Conservation (phyloP, 2,113 vertebrate genomes). For the Drymodes brunneopygia region DNA sequence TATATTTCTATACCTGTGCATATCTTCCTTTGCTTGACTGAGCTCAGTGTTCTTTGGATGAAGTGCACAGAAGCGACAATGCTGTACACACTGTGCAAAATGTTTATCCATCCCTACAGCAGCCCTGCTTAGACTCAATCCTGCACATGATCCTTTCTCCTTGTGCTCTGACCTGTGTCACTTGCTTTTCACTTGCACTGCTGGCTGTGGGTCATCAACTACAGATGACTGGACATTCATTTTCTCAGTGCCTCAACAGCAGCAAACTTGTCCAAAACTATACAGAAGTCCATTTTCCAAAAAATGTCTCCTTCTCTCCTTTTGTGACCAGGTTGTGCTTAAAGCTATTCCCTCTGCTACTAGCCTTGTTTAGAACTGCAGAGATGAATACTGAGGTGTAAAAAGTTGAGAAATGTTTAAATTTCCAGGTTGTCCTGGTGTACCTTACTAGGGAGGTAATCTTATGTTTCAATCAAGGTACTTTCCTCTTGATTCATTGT, state of each 20-base stretch:
- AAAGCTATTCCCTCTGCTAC: background rate
- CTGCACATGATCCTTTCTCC: background rate
- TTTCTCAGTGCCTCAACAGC: background rate
- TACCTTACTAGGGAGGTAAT: background rate
- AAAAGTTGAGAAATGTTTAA: background rate
- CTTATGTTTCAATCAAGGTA: background rate
- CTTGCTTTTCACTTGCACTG: background rate
- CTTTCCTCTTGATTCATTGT: background rate
- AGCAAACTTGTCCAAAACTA: background rate
- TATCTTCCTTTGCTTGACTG: background rate
- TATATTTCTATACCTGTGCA: background rate
- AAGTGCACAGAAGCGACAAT: accelerated
- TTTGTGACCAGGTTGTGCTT: background rate
- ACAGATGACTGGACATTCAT: background rate
- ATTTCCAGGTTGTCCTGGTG: background rate
- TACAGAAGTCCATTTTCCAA: background rate
- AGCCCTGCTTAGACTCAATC: background rate
- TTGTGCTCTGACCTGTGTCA: background rate
- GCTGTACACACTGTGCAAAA: background rate
- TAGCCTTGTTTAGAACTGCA: background rate
- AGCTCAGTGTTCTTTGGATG: background rate
- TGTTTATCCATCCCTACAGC: background rate
- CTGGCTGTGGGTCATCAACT: background rate
- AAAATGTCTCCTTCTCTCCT: background rate
- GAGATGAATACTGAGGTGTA: background rate